A percentile compares a stretch with the other conserved stretches of the same genome.
Evolutionary conservation across 1,140 invertebrate genomes (phyloP).

Genomic region (Drosophila nebulosa): DNA sequence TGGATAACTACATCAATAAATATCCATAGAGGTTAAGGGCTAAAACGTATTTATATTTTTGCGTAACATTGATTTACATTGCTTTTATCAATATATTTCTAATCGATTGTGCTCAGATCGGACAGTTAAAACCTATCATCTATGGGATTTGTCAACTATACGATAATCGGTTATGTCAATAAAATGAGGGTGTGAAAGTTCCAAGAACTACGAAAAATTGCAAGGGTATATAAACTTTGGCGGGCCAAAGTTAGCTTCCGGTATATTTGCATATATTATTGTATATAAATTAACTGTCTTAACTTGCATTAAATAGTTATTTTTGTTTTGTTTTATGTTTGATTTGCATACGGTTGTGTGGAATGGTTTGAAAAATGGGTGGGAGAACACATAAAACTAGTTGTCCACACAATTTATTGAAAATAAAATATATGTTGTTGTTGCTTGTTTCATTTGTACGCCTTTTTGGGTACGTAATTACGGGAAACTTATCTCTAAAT

Average conservation of each 20-base stretch:
- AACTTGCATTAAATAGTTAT: not conserved
- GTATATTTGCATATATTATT: not conserved
- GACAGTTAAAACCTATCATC: too few species aligned
- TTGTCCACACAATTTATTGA: conserved; percentile 34
- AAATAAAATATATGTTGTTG: conserved; percentile 42
- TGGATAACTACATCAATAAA: not conserved
- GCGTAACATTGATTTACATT: too few species aligned
- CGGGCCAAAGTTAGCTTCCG: not conserved
- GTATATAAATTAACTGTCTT: not conserved
- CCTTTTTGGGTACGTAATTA: conserved; percentile 8
- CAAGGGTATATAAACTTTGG: not conserved
- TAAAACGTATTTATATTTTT: too few species aligned
- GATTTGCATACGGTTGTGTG: conserved; percentile 27
- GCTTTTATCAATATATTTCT: too few species aligned
- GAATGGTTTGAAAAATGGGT: not conserved
- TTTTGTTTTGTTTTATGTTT: conserved; percentile 10
- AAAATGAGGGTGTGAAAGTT: too few species aligned
- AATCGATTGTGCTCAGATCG: too few species aligned
- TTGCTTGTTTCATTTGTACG: conserved; percentile 33
- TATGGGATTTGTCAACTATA: too few species aligned
- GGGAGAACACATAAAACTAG: not conserved
- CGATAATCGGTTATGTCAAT: too few species aligned
- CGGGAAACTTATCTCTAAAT: conserved; percentile 63
- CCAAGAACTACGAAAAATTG: not conserved
- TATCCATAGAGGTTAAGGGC: not conserved